Conservation (phyloP, 2,797 vertebrate genomes). For the Lepidocolaptes lacrymiger region DNA sequence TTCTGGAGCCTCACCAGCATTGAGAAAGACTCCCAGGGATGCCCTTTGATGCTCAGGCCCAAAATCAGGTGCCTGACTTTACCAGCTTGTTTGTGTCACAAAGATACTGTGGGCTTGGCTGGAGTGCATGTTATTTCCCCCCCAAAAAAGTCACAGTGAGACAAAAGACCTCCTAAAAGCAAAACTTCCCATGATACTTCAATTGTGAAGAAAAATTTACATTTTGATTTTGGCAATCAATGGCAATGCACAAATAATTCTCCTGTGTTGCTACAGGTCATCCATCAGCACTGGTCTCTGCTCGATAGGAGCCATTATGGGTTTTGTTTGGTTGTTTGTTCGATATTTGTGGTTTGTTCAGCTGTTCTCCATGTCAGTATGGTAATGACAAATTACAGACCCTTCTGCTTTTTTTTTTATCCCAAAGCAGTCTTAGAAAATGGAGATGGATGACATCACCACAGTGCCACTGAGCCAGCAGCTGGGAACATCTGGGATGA, state of each 20-base stretch:
- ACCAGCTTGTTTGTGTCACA: too few relatives aligned
- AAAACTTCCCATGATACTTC: not conserved
- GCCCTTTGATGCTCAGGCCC: not conserved
- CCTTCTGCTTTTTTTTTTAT: not conserved
- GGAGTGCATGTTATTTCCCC: not conserved
- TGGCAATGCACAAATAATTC: conserved; percentile 11
- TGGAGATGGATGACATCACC: not conserved
- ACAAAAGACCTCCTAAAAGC: not conserved
- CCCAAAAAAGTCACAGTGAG: not conserved
- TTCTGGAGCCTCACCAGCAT: not conserved
- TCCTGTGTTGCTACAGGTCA: not conserved
- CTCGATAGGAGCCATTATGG: not conserved
- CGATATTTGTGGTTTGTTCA: not conserved
- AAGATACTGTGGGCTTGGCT: not conserved
- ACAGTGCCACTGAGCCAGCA: not conserved
- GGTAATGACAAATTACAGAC: not conserved
- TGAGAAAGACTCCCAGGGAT: not conserved
- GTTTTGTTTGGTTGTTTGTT: not conserved
- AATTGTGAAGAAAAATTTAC: not conserved
- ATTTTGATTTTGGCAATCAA: conserved; percentile 37
- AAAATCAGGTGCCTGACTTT: not conserved
- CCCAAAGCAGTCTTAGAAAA: not conserved
- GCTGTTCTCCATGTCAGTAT: not conserved
- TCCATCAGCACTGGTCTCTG: not conserved
- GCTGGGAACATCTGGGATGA: not conserved